Evolutionary conservation across 2,113 vertebrate species (phyloP).

Genomic region (Festucalex cinctus): DNA sequence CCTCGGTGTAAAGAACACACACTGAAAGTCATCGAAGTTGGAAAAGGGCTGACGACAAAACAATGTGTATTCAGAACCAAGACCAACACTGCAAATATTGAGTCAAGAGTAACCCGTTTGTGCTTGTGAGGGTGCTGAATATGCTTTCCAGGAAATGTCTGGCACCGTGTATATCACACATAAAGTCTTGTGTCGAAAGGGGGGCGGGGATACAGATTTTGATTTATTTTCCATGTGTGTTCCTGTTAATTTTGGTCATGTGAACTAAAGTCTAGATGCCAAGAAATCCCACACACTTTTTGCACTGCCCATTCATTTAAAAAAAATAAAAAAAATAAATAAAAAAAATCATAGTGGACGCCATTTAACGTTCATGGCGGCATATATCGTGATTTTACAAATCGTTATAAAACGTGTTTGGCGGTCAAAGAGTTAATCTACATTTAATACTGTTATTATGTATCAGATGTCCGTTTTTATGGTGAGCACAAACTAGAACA

Average conservation of each 20-base stretch:
- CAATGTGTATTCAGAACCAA: slow-evolving; percentile 31
- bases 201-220: slow-evolving; percentile 37
- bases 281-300: slow-evolving; percentile 30
- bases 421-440: no score
- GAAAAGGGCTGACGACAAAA: slow-evolving; percentile 11
- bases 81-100: slow-evolving; percentile 36
- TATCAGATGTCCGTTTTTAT: no score
- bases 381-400: no score
- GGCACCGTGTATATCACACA: slow-evolving; percentile 51
- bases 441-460: no score
- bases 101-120: slow-evolving; percentile 38
- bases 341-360: no score
- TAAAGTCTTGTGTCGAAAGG: slow-evolving; percentile 27
- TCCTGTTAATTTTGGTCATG: slow-evolving; percentile 57
- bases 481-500: no score
- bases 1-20: slow-evolving; percentile 18
- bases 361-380: no score
- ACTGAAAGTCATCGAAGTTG: slow-evolving; percentile 22
- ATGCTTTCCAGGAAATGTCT: slow-evolving; percentile 61
- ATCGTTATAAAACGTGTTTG: no score
- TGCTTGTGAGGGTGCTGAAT: slow-evolving; percentile 28
- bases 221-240: slow-evolving; percentile 64
- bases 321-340: no score
- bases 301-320: no score
- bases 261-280: slow-evolving; percentile 38